Base-by-base conservation (phyloP, 2,113 vertebrate species). In the Podarcis raffonei region DNA sequence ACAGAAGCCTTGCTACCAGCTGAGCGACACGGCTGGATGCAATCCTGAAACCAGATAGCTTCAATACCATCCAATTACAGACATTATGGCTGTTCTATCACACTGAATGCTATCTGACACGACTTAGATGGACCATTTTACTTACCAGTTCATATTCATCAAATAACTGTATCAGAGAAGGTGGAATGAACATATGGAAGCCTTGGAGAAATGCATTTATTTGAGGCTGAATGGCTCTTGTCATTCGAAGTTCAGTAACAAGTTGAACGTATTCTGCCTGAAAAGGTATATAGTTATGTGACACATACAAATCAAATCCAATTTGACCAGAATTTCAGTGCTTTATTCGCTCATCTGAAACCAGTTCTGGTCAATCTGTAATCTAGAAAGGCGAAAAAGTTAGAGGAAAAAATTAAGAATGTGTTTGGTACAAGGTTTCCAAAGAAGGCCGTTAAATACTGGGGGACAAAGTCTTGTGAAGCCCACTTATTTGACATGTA, bases 191-290 rank as follows among this genome's bases (percentile, higher is more conserved):
- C 96, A 98, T 99, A 95, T 99, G 99, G 95, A 99, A 99, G 78
- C 99, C 99, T 90, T 98, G 98, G 85, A 99, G 94, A 94, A 99
- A 99, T 71, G 98, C 99, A 92, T 99, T 99, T 93, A 99, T 99
- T 97, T 99, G 99, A 91, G 98, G 99, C 94, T 99, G 98, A 95
- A 99, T 99, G 90, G 99, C 99, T 95, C 99, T 97, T 59, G 99
- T 99, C 99, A 99, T 99, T 93, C 98, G 97, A 94, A 99, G 97
- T 96, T 99, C 99, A 66, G 99, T 99, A 91, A 99, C 99, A 91
- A 99, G 98, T 96, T 99, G 99, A 57, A 99, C 99, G n/a, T 99
- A 99, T 92, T 99, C 99, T 0, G 96, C 99, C 99, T 99, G 85
- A 74, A 96, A 95, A 0, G 25, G 0, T 91, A 80, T 87, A 93